A percentile compares a stretch with the other conserved stretches of the same genome.
Conservation (phyloP, 2,113 vertebrate genomes). For the Micronycteris hirsuta region DNA sequence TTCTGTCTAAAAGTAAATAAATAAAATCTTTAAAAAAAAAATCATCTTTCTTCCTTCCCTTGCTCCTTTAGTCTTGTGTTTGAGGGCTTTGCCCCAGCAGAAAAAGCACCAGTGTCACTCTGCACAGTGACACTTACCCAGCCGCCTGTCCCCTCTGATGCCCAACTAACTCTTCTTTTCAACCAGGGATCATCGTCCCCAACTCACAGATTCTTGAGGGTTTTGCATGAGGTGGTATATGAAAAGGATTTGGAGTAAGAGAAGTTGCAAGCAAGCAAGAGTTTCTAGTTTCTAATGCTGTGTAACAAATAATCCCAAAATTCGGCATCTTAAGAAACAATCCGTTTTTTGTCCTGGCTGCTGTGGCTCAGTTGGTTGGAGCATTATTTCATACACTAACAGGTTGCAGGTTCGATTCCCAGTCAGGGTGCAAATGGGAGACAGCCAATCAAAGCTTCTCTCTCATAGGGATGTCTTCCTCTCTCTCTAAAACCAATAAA, state of each 20-base stretch:
- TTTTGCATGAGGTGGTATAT: background rate
- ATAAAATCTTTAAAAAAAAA: too few relatives aligned
- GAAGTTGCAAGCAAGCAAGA: background rate
- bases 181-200: background rate
- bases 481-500: too few relatives aligned
- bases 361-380: too few relatives aligned
- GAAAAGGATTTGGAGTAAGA: background rate
- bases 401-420: too few relatives aligned
- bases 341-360: too few relatives aligned
- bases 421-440: too few relatives aligned
- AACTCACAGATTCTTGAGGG: background rate
- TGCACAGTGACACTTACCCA: background rate
- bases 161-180: background rate
- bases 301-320: background rate
- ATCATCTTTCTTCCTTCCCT: background rate
- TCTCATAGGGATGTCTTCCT: too few relatives aligned
- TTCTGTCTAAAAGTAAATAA: too few relatives aligned
- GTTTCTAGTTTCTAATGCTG: background rate
- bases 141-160: background rate
- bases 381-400: too few relatives aligned
- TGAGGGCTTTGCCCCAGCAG: background rate
- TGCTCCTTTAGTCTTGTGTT: background rate
- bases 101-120: background rate
- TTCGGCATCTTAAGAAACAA: background rate
- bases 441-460: too few relatives aligned